phyloP scores from a whole-genome alignment of 2,113 vertebrate genomes.

The Myodes glareolus region DNA sequence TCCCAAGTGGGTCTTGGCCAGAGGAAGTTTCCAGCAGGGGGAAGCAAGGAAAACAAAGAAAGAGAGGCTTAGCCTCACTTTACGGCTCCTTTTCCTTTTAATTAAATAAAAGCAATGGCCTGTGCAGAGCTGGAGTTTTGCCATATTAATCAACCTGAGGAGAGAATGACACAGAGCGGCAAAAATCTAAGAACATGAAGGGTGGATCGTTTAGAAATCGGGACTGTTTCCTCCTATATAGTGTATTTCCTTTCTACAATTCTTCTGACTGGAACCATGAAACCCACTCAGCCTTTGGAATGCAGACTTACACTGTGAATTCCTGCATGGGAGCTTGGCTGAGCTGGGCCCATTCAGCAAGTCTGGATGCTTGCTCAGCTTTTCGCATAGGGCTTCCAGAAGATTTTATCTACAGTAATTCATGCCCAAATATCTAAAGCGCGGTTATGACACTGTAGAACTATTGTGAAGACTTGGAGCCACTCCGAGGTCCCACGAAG shows the following conservation, averaged over 20 bases:
- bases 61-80: not conserved
- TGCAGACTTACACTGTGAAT: too few relatives aligned
- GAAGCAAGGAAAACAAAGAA: not conserved
- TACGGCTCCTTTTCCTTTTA: slow-evolving; percentile 41
- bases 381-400: accelerated
- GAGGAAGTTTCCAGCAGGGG: slow-evolving; percentile 59
- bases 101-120: slow-evolving; percentile 59
- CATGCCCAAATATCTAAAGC: accelerated
- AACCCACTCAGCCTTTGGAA: accelerated
- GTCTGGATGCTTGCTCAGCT: accelerated
- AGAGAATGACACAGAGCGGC: slow-evolving; percentile 4
- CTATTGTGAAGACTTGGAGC: accelerated
- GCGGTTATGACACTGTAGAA: accelerated
- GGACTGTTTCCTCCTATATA: accelerated
- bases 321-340: accelerated
- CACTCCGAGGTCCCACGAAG: accelerated
- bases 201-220: not conserved
- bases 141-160: not conserved
- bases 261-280: accelerated
- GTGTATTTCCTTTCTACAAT: not conserved
- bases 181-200: not conserved
- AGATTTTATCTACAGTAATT: accelerated
- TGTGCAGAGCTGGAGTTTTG: slow-evolving; percentile 22
- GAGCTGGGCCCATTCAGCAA: accelerated
- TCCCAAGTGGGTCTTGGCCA: slow-evolving; percentile 65